Evolutionary conservation across 2,888 invertebrate species (phyloP).

Genomic region (Caenorhabditis japonica): DNA sequence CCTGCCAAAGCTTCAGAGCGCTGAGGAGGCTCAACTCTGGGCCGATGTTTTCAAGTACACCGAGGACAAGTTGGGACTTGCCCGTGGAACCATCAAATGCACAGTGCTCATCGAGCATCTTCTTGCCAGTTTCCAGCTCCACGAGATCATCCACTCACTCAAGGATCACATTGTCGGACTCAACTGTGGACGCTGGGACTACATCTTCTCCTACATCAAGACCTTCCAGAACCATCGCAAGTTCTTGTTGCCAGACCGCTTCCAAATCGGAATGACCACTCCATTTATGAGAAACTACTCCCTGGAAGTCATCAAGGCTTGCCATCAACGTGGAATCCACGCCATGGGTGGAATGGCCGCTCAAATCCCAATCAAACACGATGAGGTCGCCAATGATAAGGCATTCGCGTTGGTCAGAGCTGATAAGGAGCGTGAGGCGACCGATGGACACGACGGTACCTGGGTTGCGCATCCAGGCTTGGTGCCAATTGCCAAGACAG

Average conservation of each 20-base stretch:
- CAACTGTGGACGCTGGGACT: constrained; percentile 86
- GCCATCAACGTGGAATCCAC: constrained; percentile 79
- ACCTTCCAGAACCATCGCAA: constrained; percentile 80
- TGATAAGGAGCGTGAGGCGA: constrained; percentile 77
- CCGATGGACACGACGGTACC: constrained; percentile 83
- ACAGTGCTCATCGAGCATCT: constrained; percentile 85
- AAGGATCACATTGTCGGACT: constrained; percentile 83
- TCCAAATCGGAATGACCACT: constrained; percentile 81
- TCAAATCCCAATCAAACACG: constrained; percentile 80
- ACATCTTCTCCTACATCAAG: constrained; percentile 74
- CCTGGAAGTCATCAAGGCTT: constrained; percentile 79
- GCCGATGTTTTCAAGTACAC: constrained; percentile 84
- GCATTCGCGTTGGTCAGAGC: constrained; percentile 74
- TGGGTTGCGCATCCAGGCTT: constrained; percentile 83
- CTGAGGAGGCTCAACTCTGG: constrained; percentile 83
- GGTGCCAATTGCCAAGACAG: constrained; percentile 79
- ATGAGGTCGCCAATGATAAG: constrained; percentile 64
- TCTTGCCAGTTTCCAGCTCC: constrained; percentile 81
- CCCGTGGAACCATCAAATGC: constrained; percentile 83
- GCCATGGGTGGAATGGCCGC: constrained; percentile 81
- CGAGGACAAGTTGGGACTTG: constrained; percentile 79
- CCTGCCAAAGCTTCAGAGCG: constrained; percentile 84
- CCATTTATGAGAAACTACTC: constrained; percentile 83
- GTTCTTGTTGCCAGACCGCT: constrained; percentile 83
- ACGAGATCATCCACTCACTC: constrained; percentile 83